These are phyloP conservation scores for Tetrax tetrax DNA, from an alignment of 2,113 vertebrate species.

Conservation along the genomic window DNA sequence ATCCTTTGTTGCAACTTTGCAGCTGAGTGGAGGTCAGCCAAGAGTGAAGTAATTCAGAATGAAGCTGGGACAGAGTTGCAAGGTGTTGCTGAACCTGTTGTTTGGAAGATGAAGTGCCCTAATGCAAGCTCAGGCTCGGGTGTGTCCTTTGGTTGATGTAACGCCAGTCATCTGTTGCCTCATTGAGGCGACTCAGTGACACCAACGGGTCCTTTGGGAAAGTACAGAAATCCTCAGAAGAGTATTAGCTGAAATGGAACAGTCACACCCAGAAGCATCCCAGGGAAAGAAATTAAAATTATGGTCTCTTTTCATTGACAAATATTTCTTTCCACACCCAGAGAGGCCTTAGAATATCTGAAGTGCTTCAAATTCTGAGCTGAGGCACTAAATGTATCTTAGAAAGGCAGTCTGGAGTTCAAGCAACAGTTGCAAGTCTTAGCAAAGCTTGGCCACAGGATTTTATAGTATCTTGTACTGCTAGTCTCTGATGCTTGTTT, in stretches of 20 bases:
- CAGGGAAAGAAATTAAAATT: not conserved
- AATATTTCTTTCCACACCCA: not conserved
- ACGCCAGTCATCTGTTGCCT: not conserved
- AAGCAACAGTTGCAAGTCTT: not conserved
- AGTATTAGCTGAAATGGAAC: not conserved
- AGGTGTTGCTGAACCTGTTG: slow-evolving; percentile 17
- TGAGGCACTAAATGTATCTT: not conserved
- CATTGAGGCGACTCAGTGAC: not conserved
- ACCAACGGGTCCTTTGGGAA: not conserved
- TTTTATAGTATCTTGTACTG: not conserved
- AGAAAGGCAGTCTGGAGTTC: not conserved
- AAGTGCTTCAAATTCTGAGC: not conserved
- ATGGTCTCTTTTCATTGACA: not conserved
- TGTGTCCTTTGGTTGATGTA: not conserved
- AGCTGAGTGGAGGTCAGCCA: not conserved
- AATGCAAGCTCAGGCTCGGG: rapidly evolving
- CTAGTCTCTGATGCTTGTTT: not conserved
- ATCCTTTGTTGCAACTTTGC: not conserved
- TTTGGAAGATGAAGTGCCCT: not conserved
- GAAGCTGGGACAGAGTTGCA: not conserved
- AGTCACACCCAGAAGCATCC: not conserved
- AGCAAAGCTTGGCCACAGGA: not conserved
- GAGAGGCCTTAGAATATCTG: not conserved
- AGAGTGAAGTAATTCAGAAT: not conserved
- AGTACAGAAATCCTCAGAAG: not conserved